Percentiles rank a stretch among this genome's conserved stretches.
These are phyloP conservation scores for Drosophila setosimentum DNA, from an alignment of 2,888 invertebrate genomes.

Conservation along the genomic window DNA sequence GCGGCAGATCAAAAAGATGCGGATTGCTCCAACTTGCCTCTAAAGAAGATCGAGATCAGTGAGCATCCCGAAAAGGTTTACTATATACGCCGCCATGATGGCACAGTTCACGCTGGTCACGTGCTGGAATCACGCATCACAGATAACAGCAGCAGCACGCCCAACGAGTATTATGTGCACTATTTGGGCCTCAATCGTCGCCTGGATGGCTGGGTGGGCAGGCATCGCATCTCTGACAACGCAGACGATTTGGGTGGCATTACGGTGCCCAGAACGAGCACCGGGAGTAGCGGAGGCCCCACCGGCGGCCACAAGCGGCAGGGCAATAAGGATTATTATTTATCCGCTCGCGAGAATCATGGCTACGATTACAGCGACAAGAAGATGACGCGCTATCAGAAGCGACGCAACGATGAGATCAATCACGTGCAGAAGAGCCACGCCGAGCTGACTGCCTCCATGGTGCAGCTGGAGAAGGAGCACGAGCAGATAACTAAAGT, in stretches of 20 bases:
- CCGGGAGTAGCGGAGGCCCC: constrained; percentile 1
- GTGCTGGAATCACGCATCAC: constrained; percentile 92
- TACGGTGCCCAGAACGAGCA: constrained; percentile 64
- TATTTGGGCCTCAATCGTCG: constrained; percentile 98
- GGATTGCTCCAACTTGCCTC: background rate
- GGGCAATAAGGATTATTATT: constrained; percentile 84
- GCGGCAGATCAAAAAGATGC: background rate
- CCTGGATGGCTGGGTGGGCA: constrained; percentile 97
- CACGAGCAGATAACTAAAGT: constrained; percentile 94
- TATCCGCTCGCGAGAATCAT: constrained; percentile 62
- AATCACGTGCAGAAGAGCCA: constrained; percentile 98
- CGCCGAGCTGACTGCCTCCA: constrained; percentile 99
- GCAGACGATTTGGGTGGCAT: constrained; percentile 86
- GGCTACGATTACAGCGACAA: constrained; percentile 90
- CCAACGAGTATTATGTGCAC: constrained; percentile 96
- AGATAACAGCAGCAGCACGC: constrained; percentile 25
- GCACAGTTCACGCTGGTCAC: constrained; percentile 91
- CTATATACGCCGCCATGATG: constrained; percentile 82
- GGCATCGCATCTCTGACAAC: constrained; percentile 93
- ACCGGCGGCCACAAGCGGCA: constrained; percentile 57
- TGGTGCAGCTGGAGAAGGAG: constrained; percentile 97
- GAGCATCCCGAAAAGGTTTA: constrained; percentile 81
- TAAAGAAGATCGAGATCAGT: constrained; percentile 58
- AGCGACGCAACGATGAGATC: constrained; percentile 98
- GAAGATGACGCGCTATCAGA: constrained; percentile 97